Percentiles rank a stretch among this genome's conserved stretches.
These are phyloP conservation scores for Apostichopus californicus DNA, from an alignment of 35 echinoderm and acorn worm species.

Conservation along the genomic window DNA sequence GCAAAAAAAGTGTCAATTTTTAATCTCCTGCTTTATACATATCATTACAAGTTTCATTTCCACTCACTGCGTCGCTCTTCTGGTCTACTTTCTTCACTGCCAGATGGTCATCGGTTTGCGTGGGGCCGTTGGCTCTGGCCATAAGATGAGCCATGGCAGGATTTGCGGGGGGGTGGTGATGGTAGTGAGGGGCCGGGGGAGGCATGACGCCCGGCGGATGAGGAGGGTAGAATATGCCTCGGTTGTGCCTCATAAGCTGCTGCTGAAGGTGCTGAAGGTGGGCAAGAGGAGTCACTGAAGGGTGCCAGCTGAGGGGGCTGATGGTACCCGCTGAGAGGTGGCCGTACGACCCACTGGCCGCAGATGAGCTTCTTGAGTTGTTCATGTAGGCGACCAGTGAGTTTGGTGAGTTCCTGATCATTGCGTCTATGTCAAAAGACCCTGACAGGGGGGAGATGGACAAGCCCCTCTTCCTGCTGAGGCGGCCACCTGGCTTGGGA, in stretches of 20 bases:
- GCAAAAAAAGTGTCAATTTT: no score
- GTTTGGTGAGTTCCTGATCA: slow-evolving; percentile 97
- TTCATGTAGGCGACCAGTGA: slow-evolving; percentile 99
- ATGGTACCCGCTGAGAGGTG: slow-evolving; percentile 89
- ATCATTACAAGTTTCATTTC: neutral
- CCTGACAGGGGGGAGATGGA: slow-evolving; percentile 94
- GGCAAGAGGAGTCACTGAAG: slow-evolving; percentile 81
- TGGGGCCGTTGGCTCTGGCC: slow-evolving; percentile 65
- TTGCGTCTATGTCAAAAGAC: slow-evolving; percentile 91
- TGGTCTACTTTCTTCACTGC: slow-evolving; percentile 24
- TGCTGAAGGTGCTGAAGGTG: slow-evolving; percentile 94
- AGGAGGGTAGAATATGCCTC: slow-evolving; percentile 49
- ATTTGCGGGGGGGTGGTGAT: slow-evolving; percentile 50
- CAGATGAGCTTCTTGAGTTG: slow-evolving; percentile 86
- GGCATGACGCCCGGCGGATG: slow-evolving; percentile 56
- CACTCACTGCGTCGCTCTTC: slow-evolving; percentile 23
- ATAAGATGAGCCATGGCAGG: slow-evolving; percentile 83
- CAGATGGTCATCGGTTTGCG: slow-evolving; percentile 12
- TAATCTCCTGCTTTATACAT: neutral
- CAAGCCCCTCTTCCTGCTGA: slow-evolving; percentile 86
- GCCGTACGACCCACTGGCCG: slow-evolving; percentile 95
- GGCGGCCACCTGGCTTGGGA: slow-evolving; percentile 76
- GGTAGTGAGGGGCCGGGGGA: slow-evolving; percentile 56
- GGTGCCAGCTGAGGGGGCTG: slow-evolving; percentile 81
- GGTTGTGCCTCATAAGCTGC: slow-evolving; percentile 86